Percentiles rank a stretch among this genome's conserved stretches.
Evolutionary conservation across 2,113 vertebrate genomes (phyloP).

Genomic region (Emydura subglobosa): DNA sequence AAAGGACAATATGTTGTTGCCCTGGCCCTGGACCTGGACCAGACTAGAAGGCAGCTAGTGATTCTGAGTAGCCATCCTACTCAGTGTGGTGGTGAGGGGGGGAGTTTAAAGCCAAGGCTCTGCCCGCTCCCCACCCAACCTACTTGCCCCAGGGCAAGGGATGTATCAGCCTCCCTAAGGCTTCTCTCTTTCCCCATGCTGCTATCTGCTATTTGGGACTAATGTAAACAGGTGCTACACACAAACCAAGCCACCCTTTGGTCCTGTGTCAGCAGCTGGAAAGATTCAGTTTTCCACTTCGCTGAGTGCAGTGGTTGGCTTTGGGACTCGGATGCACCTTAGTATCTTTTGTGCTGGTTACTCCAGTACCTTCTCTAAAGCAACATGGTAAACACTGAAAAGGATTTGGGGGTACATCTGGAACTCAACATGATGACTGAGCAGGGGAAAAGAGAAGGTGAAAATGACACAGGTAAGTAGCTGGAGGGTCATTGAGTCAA

Average conservation of each 20-base stretch:
- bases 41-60: background rate
- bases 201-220: background rate
- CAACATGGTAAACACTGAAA: background rate
- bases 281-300: background rate
- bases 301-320: background rate
- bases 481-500: background rate
- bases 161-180: background rate
- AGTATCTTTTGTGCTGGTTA: background rate
- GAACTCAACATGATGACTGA: background rate
- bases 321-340: background rate
- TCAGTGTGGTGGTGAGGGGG: background rate
- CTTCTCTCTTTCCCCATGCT: background rate
- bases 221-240: background rate
- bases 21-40: background rate
- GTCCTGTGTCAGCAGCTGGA: background rate
- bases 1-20: background rate
- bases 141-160: background rate
- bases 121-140: background rate
- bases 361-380: background rate
- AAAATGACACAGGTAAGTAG: background rate
- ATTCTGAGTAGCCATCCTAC: background rate
- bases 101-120: no score
- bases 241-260: background rate
- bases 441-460: background rate
- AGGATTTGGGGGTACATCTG: background rate